Evolutionary conservation across 2,888 invertebrate species (phyloP).

Genomic region (Empis stercorea): DNA sequence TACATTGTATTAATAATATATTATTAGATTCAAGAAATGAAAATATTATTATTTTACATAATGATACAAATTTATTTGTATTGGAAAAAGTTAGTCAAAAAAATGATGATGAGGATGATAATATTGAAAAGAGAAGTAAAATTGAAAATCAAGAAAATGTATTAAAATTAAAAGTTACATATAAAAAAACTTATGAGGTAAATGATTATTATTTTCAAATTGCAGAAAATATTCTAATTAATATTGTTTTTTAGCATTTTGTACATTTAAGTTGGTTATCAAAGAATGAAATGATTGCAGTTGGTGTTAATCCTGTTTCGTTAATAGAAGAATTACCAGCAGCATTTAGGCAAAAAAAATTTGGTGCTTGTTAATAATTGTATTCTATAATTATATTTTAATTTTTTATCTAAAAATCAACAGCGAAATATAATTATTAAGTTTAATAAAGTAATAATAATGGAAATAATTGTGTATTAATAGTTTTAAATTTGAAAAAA

Average conservation of each 20-base stretch:
- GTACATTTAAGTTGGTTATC: slow-evolving; percentile 56
- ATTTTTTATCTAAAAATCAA: too few relatives aligned
- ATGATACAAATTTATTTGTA: slow-evolving; percentile 48
- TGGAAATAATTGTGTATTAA: too few relatives aligned
- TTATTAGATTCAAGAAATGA: slow-evolving; percentile 47
- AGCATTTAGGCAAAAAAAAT: slow-evolving; percentile 51
- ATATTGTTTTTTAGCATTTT: slow-evolving; percentile 50
- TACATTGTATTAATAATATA: slow-evolving; percentile 42
- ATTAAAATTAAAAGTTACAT: background rate
- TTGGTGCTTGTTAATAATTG: slow-evolving; percentile 36
- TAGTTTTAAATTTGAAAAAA: too few relatives aligned
- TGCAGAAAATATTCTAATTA: slow-evolving; percentile 13
- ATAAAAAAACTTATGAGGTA: slow-evolving; percentile 21
- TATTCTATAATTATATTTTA: too few relatives aligned
- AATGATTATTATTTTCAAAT: slow-evolving; percentile 21
- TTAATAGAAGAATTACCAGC: slow-evolving; percentile 60
- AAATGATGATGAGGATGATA: background rate
- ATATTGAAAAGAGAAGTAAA: slow-evolving; percentile 41
- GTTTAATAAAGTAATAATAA: too few relatives aligned
- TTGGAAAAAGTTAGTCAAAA: slow-evolving; percentile 21
- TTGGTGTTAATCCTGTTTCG: slow-evolving; percentile 60
- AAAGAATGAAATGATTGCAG: slow-evolving; percentile 56
- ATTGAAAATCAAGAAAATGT: slow-evolving; percentile 4
- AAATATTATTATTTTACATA: slow-evolving; percentile 56
- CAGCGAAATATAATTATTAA: too few relatives aligned